Evolutionary conservation across 2,888 invertebrate genomes (phyloP), one percentile per base, ranked within the genome.

Genomic region (Ernsta delagoae): DNA sequence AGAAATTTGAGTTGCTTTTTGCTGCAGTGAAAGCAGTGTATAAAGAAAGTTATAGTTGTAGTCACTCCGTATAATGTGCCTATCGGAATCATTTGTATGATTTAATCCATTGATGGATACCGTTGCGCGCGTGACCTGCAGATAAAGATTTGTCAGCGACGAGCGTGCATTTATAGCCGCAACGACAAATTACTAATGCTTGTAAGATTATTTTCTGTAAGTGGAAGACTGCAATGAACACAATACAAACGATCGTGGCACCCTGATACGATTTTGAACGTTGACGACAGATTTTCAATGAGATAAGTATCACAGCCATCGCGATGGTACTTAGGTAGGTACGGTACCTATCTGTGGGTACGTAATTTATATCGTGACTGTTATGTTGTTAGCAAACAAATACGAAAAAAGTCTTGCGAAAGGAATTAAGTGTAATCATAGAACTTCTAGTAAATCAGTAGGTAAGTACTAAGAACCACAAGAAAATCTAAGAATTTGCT

Each of bases 11-110:
- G 39, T 65, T 64, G 61, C 68, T 80, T 80, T 88, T 61, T 62
- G 65, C 59, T 75, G 72, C 71, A 79, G 85, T 79, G 87, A 89
- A 88, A 90, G 87, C 81, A 73, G 74, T 74, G 71, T 77, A 75
- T 77, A 76, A 88, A 86, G 88, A 90, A 90, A 90, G 88, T 85
- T 82, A 84, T 83, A 78, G 79, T 60, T 16, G 53, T 34, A 43
- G 43, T 78, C n/a, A 73, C 75, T 78, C 71, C 70, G 73, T 74
- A 65, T 72, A 62, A 65, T 71, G 75, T 72, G 1, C 16, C 16
- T 16, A 74, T 72, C 74, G 76, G 80, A 84, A 83, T 85, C 81
- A 80, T 86, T 16, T 16, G 16, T 16, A 16, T 16, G 16, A 16
- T 16, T 83, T 84, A 85, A 86, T 84, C 82, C 81, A 72, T 81